phyloP scores from a whole-genome alignment of 2,113 vertebrate genomes.

The Istiophorus platypterus region DNA sequence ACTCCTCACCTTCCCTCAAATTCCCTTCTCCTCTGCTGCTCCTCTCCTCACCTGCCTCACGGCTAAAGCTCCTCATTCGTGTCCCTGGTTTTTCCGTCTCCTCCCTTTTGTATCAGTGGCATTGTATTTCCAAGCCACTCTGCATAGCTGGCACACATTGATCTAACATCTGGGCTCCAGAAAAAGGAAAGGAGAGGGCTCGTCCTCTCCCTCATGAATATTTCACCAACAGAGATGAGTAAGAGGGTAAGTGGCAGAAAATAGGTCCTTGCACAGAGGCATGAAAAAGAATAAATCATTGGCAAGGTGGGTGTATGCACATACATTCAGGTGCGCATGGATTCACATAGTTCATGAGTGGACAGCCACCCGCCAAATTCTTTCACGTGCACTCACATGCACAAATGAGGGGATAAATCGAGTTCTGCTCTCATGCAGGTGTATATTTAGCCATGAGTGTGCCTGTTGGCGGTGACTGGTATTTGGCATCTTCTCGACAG shows the following conservation, averaged over 20 bases:
- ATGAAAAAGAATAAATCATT: constrained; percentile 43
- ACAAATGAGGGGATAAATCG: constrained; percentile 39
- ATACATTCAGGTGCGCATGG: constrained; percentile 1
- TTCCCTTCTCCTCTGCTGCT: constrained; percentile 22
- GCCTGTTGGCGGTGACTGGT: constrained; percentile 52
- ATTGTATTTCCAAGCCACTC: constrained; percentile 36
- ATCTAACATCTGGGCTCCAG: constrained; percentile 68
- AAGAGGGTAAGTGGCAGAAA: constrained; percentile 53
- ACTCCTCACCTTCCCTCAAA: constrained; percentile 13
- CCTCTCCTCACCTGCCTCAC: constrained; percentile 48
- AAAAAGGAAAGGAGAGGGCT: constrained; percentile 39
- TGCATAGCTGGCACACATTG: constrained; percentile 36
- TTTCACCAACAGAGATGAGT: constrained; percentile 52
- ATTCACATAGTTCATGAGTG: constrained; percentile 1
- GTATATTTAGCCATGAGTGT: constrained; percentile 70
- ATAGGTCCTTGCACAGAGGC: constrained; percentile 57
- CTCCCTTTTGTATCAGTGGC: constrained; percentile 53
- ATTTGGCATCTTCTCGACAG: constrained; percentile 70
- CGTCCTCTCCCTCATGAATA: constrained; percentile 65
- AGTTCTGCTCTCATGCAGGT: constrained; percentile 50
- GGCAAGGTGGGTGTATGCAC: background rate
- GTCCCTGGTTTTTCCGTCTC: background rate
- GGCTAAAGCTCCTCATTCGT: background rate
- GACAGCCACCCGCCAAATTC: constrained; percentile 7
- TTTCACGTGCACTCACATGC: constrained; percentile 13